Evolutionary conservation across 2,888 invertebrate genomes (phyloP), one percentile per base, ranked within the genome.

Genomic region (Drosophila macrospina): DNA sequence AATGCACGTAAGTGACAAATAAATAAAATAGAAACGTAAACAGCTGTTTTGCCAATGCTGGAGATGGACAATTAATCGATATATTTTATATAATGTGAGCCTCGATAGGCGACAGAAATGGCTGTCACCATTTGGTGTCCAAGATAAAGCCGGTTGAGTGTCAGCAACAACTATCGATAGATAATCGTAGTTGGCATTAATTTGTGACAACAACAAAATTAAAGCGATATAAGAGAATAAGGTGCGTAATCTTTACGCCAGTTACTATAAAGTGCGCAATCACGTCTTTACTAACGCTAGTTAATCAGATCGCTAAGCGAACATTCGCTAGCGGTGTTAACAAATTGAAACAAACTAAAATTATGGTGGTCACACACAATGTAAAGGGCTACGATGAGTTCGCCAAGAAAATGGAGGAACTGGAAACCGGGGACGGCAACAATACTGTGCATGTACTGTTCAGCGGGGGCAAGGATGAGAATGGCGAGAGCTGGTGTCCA

Each of bases 401-500:
- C 57, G 73, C 90, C 45, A 92, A 92, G 78, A 78, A 92, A 39
- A 91, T 91, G 34, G 91, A 91, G 69, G 87, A 90, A 42, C 71
- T 92, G 1, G 92, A 92, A 75, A 76, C 59, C 5, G 57, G 63
- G 5, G 75, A 72, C 6, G 70, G 79, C 11, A 90, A 89, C 15
- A 86, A 91, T 66, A 75, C 88, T 3, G 91, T 92, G 32, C 91
- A 92, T 81, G 90, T 92, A 0, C 80, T 92, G 0, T 92, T 92
- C 66, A 91, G 91, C 44, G 92, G 92, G 7, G 92, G 91, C 28
- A 92, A 92, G 75, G 89, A 91, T 30, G 92, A 92, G 62, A 91
- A 93, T 78, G 97, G 97, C 0, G 91, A 94, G 59, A 98, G 97
- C 91, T 98, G 98, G 98, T 98, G 98, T 89, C 95, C 95, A 0